Evolutionary conservation across 2,113 vertebrate species (phyloP), one percentile per base, ranked within the genome.

Genomic region (Calonectris borealis): DNA sequence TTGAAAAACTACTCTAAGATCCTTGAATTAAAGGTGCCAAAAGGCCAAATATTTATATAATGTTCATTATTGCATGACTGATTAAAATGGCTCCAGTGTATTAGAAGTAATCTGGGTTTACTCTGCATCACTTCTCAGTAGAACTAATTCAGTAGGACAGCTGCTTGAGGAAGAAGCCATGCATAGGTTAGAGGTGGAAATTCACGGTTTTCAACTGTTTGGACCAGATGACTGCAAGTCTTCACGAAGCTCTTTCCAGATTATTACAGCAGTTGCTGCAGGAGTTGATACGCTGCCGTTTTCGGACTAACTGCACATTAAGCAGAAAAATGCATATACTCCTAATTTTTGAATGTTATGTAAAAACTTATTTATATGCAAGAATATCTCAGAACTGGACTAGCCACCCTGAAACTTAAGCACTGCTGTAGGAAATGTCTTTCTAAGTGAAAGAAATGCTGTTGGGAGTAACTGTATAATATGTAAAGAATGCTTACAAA

Each of bases 71-170:
- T 95, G 84, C 62, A 66, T 85, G 84, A 51, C 94, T 77, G 87
- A 85, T 95, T 80, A 83, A 83, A 85, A 91, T 36, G 60, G 26
- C 86, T 95, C 18, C 71, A 80, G n/a, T 70, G 84, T 76, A 11
- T 87, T 34, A 86, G 81, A 93, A 94, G 60, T 94, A 79, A 87
- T 65, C 46, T 89, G 78, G 11, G 42, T 54, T 94, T 91, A 87
- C 54, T 91, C 16, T 42, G 58, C 75, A 70, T 84, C 78, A 48
- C 73, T 82, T 73, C 42, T 57, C 20, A n/a, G 86, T 19, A 83
- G 83, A 93, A 80, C 70, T 97, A 90, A 95, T 94, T 42, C 40
- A 80, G 46, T 31, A 85, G 70, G 83, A 91, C 91, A 93, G 89
- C 66, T 87, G 89, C 65, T 91, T 58, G 49, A 84, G 65, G 69